Conservation (phyloP, 2,888 invertebrate species). For the Laothoe populi region DNA sequence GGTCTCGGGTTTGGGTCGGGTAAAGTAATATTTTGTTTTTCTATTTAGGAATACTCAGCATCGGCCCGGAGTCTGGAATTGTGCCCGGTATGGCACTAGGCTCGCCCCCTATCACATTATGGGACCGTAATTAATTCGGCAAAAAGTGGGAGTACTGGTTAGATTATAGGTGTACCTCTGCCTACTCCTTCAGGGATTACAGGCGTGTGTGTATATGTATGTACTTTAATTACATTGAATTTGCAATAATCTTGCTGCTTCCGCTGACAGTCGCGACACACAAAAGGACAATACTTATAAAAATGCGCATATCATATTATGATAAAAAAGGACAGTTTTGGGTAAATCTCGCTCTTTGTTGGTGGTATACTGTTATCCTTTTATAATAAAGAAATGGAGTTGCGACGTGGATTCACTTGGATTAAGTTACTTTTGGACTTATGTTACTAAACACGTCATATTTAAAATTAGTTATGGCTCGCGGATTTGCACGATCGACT, state of each 20-base stretch:
- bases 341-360: slow-evolving; percentile 74
- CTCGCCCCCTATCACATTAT: no score
- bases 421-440: slow-evolving; percentile 45
- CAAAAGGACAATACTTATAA: slow-evolving; percentile 58
- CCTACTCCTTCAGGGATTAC: no score
- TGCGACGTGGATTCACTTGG: slow-evolving; percentile 55
- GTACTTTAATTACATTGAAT: no score
- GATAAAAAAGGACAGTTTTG: slow-evolving; percentile 63
- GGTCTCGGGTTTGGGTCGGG: no score
- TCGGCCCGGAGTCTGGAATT: no score
- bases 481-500: not conserved
- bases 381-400: slow-evolving; percentile 64
- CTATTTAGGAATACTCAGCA: no score
- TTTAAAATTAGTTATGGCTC: not conserved
- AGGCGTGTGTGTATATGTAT: no score
- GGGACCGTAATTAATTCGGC: no score
- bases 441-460: not conserved
- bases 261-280: slow-evolving; percentile 40
- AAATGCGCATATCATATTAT: slow-evolving; percentile 73
- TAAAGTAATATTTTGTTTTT: no score
- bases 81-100: no score
- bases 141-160: no score
- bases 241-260: slow-evolving; percentile 20
- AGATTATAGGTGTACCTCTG: no score
- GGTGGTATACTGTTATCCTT: slow-evolving; percentile 54